Percentiles rank a stretch among this genome's conserved stretches.
These are phyloP conservation scores for Dinocampus coccinellae DNA, from an alignment of 2,888 invertebrate species.

Conservation along the genomic window DNA sequence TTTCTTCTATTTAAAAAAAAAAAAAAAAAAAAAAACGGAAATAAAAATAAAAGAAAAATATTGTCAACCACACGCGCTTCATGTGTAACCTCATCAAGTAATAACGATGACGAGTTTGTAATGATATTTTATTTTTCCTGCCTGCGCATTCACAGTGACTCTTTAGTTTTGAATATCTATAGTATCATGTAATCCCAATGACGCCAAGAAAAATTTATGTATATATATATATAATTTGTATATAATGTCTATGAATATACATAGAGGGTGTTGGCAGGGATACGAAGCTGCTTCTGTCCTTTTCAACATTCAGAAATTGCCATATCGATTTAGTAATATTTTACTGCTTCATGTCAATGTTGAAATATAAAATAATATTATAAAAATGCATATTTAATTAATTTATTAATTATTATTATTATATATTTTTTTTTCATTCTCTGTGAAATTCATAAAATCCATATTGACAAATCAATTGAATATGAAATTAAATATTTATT, in stretches of 20 bases:
- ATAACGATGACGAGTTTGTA: slow-evolving; percentile 15
- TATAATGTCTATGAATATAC: not conserved
- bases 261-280: slow-evolving; percentile 28
- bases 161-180: not conserved
- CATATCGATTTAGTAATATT: not conserved
- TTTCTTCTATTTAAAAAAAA: slow-evolving; percentile 14
- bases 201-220: not conserved
- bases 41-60: not conserved
- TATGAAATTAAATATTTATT: not conserved
- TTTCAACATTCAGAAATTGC: not conserved
- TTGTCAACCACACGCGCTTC: not conserved
- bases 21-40: not conserved
- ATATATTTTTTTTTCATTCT: no score
- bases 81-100: slow-evolving; percentile 12
- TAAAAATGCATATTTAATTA: no score
- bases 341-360: not conserved
- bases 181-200: not conserved
- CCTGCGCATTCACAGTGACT: not conserved
- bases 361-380: not conserved
- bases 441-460: no score
- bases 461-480: no score
- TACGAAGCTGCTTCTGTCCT: slow-evolving; percentile 3
- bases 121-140: not conserved
- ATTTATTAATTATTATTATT: no score
- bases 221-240: no score